These are phyloP conservation scores for Tenualosa ilisha DNA, from an alignment of 2,797 vertebrate genomes.

Conservation along the genomic window DNA sequence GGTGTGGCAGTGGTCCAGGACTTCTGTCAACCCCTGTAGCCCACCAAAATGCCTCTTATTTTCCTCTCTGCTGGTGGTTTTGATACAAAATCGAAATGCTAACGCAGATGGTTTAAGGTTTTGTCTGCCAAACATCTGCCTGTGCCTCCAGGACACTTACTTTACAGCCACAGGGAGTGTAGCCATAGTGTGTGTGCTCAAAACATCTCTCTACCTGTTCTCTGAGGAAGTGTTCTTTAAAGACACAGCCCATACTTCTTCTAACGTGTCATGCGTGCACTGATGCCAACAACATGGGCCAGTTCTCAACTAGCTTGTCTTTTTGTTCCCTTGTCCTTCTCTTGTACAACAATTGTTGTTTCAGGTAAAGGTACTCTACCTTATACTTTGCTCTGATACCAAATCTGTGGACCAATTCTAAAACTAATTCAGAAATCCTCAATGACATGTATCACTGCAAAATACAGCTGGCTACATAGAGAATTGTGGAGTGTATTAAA, in stretches of 20 bases:
- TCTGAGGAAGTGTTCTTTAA: not conserved
- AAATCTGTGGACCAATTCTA: no score
- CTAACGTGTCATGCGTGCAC: not conserved
- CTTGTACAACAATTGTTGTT: no score
- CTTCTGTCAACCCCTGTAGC: not conserved
- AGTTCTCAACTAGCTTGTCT: no score
- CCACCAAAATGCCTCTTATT: not conserved
- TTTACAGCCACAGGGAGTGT: not conserved
- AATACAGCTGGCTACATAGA: not conserved
- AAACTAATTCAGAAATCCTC: no score
- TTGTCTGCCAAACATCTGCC: not conserved
- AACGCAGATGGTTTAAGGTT: slow-evolving; percentile 4
- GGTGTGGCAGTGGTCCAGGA: not conserved
- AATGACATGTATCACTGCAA: no score
- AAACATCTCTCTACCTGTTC: not conserved
- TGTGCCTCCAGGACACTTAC: not conserved
- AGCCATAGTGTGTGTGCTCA: not conserved
- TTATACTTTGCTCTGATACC: no score
- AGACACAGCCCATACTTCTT: not conserved
- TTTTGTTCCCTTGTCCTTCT: no score
- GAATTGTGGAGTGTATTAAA: not conserved
- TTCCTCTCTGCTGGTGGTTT: not conserved
- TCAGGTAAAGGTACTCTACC: no score
- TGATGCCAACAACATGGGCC: not conserved
- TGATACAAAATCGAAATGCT: not conserved